These are phyloP conservation scores for Propithecus deckenii DNA, from an alignment of 2,797 vertebrate genomes.

Conservation along the genomic window DNA sequence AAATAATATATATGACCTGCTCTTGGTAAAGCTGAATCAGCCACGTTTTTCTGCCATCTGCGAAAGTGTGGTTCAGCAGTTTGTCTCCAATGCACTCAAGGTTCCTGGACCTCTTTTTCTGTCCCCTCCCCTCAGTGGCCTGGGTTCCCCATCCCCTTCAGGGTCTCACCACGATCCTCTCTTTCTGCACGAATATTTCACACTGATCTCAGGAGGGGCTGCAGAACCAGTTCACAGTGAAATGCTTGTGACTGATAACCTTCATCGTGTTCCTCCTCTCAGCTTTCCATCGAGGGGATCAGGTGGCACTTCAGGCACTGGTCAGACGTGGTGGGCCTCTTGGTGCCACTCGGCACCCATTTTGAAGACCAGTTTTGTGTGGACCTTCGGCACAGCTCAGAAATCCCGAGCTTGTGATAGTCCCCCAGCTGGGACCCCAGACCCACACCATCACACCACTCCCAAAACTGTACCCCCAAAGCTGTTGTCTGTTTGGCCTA, in stretches of 20 bases:
- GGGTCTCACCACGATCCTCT: not conserved
- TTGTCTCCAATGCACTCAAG: not conserved
- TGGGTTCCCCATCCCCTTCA: not conserved
- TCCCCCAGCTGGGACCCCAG: not conserved
- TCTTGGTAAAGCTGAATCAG: not conserved
- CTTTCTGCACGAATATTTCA: not conserved
- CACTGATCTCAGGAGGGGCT: not conserved
- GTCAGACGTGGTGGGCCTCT: not conserved
- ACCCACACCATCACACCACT: not conserved
- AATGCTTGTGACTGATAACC: not conserved
- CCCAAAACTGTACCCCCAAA: not conserved
- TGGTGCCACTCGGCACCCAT: not conserved
- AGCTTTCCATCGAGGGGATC: not conserved
- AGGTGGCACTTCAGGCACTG: not conserved
- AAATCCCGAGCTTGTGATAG: not conserved
- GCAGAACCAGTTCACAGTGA: not conserved
- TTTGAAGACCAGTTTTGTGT: slow-evolving; percentile 1
- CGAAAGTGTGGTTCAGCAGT: not conserved
- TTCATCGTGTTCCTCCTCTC: not conserved
- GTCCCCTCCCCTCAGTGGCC: not conserved
- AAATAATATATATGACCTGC: not conserved
- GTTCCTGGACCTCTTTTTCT: not conserved
- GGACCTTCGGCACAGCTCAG: not conserved
- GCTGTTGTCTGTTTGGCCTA: not conserved
- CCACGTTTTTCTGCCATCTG: not conserved